phyloP scores from a whole-genome alignment of 2,888 invertebrate species.

The Ashinkailepas kermadecensis region DNA sequence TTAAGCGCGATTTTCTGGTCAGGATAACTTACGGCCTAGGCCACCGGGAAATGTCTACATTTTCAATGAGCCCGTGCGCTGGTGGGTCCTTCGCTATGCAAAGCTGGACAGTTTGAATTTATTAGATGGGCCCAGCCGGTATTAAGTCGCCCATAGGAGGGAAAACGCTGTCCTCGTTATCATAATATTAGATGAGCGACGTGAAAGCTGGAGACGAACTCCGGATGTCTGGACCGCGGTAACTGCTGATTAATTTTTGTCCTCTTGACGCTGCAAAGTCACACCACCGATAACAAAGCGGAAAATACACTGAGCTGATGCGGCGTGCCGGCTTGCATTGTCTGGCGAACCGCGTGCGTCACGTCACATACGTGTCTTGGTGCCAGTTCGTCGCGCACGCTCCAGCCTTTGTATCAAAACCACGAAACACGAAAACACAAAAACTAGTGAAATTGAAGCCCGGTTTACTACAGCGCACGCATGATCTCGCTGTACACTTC shows the following conservation, averaged over 20 bases:
- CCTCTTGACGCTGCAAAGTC: no score
- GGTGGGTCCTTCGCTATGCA: background rate
- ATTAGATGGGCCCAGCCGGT: constrained; percentile 12
- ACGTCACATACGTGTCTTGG: no score
- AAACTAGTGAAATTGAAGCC: no score
- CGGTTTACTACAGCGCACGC: no score
- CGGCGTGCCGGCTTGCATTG: no score
- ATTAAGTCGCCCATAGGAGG: background rate
- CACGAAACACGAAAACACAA: no score
- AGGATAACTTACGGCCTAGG: background rate
- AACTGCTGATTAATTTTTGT: background rate
- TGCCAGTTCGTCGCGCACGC: no score
- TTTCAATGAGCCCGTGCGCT: constrained; percentile 14
- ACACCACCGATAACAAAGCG: no score
- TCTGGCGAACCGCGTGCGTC: no score
- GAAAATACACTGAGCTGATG: no score
- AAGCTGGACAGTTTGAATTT: constrained; percentile 17
- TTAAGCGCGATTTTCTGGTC: background rate
- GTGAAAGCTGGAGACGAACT: background rate
- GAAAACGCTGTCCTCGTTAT: background rate
- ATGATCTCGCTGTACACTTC: no score
- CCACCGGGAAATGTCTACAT: background rate
- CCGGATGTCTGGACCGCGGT: background rate
- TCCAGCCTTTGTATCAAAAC: no score
- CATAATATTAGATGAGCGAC: background rate